Evolutionary conservation across 2,888 invertebrate genomes (phyloP), one percentile per base, ranked within the genome.

Genomic region (Pollenia amentaria): DNA sequence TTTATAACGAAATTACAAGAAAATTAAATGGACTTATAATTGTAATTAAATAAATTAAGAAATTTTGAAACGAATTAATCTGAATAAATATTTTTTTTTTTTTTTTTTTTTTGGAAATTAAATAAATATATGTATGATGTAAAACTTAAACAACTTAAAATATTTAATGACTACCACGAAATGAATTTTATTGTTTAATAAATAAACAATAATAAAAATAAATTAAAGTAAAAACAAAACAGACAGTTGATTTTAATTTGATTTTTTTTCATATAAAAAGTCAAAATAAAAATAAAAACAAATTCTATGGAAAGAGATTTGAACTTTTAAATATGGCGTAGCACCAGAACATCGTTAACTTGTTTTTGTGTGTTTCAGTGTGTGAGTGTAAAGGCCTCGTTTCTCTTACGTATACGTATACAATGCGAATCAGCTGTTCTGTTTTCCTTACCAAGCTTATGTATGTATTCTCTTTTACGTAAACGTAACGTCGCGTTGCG

Each of bases 111-210:
- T 12, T 14, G 16, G 62, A 75, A 55, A 55, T 44, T 48, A 53
- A 64, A 55, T 21, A 51, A 70, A 62, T 21, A 53, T 18, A 65
- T 42, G 48, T 78, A 60, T 57, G 46, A 60, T 42, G 46, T 55
- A 80, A 84, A 77, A 85, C 81, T 91, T 90, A 91, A 89, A 89
- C 90, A 90, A 89, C 92, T 92, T 92, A 92, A 91, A 90, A 90
- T 92, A 92, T 91, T 92, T 92, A 92, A 91, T 92, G 92, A 92
- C 92, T 92, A 92, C 73, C 90, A 91, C 91, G 91, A 91, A 91
- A 69, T 48, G 65, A 78, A 82, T 84, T 80, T 72, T 55, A 12
- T 18, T 64, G 14, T 72, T 72, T 72, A 83, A 77, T 87, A 75
- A 84, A 81, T 64, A 64, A 83, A 67, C 69, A 85, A 80, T 65